A percentile compares a stretch with the other conserved stretches of the same genome.
Evolutionary conservation across 2,888 invertebrate species (phyloP).

Genomic region (Drosophila hamatofila): DNA sequence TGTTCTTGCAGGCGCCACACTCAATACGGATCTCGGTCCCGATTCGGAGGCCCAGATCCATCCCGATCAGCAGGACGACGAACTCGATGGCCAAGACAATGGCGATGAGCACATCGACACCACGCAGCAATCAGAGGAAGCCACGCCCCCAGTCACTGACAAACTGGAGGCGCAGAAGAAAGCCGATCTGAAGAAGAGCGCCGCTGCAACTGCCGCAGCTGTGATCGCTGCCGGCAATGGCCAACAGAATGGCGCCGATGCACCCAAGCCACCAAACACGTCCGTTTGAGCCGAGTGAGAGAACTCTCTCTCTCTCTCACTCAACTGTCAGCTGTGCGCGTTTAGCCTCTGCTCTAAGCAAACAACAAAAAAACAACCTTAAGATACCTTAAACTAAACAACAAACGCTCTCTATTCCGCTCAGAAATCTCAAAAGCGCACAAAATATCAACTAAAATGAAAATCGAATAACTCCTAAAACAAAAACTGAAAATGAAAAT

Average conservation of each 20-base stretch:
- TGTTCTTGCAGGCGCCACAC: conserved; percentile 88
- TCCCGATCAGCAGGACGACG: conserved; percentile 86
- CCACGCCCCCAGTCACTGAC: conserved; percentile 84
- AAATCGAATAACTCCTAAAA: not conserved
- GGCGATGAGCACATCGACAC: conserved; percentile 84
- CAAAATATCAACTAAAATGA: conserved; percentile 40
- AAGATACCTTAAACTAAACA: conserved; percentile 16
- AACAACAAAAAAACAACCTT: conserved; percentile 21
- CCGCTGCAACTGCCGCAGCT: conserved; percentile 73
- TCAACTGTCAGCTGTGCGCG: not conserved
- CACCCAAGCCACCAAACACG: conserved; percentile 84
- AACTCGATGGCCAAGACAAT: conserved; percentile 86
- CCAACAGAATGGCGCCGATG: conserved; percentile 72
- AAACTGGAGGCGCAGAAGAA: conserved; percentile 84
- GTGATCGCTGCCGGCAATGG: conserved; percentile 75
- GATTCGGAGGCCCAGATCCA: conserved; percentile 88
- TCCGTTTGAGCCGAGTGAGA: conserved; percentile 76
- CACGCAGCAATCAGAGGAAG: conserved; percentile 84
- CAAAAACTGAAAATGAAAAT: conserved; percentile 12
- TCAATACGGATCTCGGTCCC: conserved; percentile 87
- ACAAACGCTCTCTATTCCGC: conserved; percentile 32
- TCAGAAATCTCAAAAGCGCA: conserved; percentile 55
- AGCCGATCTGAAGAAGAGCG: conserved; percentile 82
- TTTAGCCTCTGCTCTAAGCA: conserved; percentile 41
- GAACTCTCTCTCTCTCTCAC: not conserved